Base-by-base conservation (phyloP, 1,140 invertebrate species). In the Diorhabda sublineata region DNA sequence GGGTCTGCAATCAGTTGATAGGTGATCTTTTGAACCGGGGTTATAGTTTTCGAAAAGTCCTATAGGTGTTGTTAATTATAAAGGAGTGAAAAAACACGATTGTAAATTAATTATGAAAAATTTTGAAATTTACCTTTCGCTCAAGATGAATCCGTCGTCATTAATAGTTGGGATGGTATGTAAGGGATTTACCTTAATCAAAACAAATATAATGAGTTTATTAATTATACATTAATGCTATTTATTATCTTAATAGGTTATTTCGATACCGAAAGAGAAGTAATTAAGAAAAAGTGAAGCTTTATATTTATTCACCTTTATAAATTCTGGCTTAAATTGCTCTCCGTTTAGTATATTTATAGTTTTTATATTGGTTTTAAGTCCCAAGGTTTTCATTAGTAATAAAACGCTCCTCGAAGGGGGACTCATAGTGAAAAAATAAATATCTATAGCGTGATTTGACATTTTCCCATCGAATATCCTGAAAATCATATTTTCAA, bases 321-420 rank as follows among this genome's bases (percentile, higher is more conserved):
- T 64, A 73, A 80, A 86, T 68, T 85, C 82, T 6, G 84, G 83
- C n/a, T 75, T 82, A 71, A 81, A 76, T 41, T 84, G 79, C 56
- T 85, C 84, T 41, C 81, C 80, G 11, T 75, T 75, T 0, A 78
- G 57, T 61, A 83, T 70, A 73, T 88, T 78, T 3, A 84, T 58
- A 41, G 72, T 69, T 76, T 82, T 83, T 5, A 85, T 69, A 64
- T 86, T 83, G n/a, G 85, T 62, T 56, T 81, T 68, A 2, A 87
- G 47, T 26, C 82, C 83, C 43, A 87, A 76, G 5, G 83, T 81
- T 68, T 83, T 83, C 0, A 81, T 81, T 3, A 82, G 75, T 6
- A 86, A 71, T 69, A 84, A 65, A 4, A 85, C 83, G 2, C 82
- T 80, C 41, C 84, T 80, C 69, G 82, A 82, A 6, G 84, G 84